Conservation (phyloP, 2,888 invertebrate species). For the Pandemis heparana region DNA sequence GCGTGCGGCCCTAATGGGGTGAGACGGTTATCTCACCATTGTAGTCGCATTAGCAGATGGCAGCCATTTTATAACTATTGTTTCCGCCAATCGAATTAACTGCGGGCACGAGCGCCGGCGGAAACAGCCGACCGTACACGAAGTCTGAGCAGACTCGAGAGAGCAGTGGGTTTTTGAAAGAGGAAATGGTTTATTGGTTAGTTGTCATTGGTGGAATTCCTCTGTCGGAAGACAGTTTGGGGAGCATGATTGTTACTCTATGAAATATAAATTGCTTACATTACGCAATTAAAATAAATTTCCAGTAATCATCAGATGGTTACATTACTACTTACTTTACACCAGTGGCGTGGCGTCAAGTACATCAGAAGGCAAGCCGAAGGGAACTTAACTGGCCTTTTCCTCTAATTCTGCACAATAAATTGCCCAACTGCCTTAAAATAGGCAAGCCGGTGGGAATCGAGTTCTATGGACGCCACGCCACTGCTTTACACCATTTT, state of each 20-base stretch:
- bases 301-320: too few relatives aligned
- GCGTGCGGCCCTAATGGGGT: conserved; percentile 47
- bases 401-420: too few relatives aligned
- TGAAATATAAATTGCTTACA: too few relatives aligned
- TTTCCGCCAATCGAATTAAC: conserved; percentile 46
- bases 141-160: not conserved
- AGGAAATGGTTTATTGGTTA: conserved; percentile 10
- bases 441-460: too few relatives aligned
- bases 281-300: too few relatives aligned
- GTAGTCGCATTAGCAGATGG: conserved; percentile 44
- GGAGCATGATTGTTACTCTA: not conserved
- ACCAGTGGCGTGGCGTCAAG: too few relatives aligned
- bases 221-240: not conserved
- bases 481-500: too few relatives aligned
- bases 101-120: conserved; percentile 17
- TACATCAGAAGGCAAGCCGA: too few relatives aligned
- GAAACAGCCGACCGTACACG: conserved; percentile 22
- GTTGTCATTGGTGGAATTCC: not conserved
- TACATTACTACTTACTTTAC: too few relatives aligned
- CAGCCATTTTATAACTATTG: conserved; percentile 49
- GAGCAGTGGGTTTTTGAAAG: conserved; percentile 12
- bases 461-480: too few relatives aligned
- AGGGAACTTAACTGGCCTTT: too few relatives aligned
- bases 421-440: too few relatives aligned
- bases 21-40: conserved; percentile 50